Evolutionary conservation across 2,797 vertebrate species (phyloP), one percentile per base, ranked within the genome.

Genomic region (Momotus momota): DNA sequence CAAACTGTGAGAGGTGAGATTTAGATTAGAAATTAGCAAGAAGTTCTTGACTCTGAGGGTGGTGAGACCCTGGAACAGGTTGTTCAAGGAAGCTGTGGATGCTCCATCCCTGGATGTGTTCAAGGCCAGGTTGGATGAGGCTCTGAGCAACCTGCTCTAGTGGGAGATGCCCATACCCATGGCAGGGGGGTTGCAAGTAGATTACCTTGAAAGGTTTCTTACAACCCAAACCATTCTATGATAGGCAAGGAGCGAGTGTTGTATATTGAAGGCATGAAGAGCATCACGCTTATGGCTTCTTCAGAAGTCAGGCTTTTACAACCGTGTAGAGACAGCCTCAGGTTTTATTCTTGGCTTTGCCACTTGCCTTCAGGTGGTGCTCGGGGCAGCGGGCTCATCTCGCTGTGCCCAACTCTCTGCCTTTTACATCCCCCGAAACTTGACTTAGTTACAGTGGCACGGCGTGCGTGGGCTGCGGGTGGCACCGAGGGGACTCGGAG

Each of bases 281-380:
- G 27, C 1, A 1, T 45, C 1, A 0, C 27, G 64, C 55, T 48
- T 61, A 12, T 1, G n/a, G n/a, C 64, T 77, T 70, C 89, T 67
- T 52, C 54, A 54, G 19, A 14, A 54, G 61, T 58, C 95, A 75
- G 21, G 51, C 40, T 70, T 80, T 78, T 81, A 62, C 69, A 60
- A 12, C 27, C 22, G 8, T 4, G 4, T 43, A 51, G 52, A 61
- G 29, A 11, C 0, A 1, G 22, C 19, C 2, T 6, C 2, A 12
- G n/a, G 43, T 78, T 77, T 67, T 67, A 58, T 13, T 21, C 58
- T 45, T 48, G 89, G 16, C 52, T 74, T 88, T 90, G 40, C 71
- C 46, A 3, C 9, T 67, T 66, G 65, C 45, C 57, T 82, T 80
- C 38, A 61, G 23, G 41, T 80, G 62, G 27, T 51, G 27, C 55